These are phyloP conservation scores for Numenius arquata DNA, from an alignment of 2,113 vertebrate genomes.

Conservation along the genomic window DNA sequence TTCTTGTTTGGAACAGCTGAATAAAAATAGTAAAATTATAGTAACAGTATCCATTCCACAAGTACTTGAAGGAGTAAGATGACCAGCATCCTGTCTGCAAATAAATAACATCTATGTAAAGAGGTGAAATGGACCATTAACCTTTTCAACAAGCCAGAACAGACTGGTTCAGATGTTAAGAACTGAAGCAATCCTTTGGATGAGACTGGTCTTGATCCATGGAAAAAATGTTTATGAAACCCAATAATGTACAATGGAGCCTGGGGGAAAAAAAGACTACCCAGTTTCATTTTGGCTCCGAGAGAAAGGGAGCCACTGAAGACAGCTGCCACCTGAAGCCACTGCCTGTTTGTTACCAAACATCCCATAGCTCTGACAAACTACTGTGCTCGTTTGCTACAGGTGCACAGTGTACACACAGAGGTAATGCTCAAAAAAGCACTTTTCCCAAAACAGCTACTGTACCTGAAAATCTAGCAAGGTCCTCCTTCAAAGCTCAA, in stretches of 20 bases:
- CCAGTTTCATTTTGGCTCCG: background rate
- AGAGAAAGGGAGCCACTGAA: background rate
- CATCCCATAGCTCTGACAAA: background rate
- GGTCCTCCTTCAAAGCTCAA: background rate
- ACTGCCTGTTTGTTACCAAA: background rate
- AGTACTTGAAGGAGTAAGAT: background rate
- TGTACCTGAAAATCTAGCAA: background rate
- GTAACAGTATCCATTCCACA: background rate
- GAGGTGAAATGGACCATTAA: background rate
- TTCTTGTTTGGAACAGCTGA: background rate
- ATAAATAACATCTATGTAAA: background rate
- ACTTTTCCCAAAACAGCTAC: background rate
- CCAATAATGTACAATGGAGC: background rate
- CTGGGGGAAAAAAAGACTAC: background rate
- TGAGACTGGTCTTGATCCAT: too few relatives aligned
- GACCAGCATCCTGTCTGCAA: background rate
- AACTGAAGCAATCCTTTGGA: background rate
- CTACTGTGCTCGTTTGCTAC: background rate
- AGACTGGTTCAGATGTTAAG: background rate
- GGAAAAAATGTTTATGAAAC: background rate
- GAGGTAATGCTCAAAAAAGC: background rate
- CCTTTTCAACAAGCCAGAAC: background rate
- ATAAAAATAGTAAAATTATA: background rate
- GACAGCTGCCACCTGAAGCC: background rate
- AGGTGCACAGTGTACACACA: background rate